Evolutionary conservation across 1,140 invertebrate genomes (phyloP), one percentile per base, ranked within the genome.

Genomic region (Diuraphis noxia): DNA sequence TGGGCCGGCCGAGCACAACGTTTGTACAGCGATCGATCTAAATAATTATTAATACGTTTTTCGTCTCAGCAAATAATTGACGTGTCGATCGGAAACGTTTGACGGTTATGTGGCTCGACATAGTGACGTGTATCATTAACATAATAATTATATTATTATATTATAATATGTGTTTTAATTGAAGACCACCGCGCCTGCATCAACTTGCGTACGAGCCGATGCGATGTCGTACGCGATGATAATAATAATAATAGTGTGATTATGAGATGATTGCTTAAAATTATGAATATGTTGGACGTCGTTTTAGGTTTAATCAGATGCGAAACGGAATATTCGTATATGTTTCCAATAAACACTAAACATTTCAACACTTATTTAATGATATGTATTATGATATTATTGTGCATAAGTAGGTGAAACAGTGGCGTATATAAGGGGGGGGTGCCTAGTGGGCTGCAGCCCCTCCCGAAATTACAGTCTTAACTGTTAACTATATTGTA

Each of bases 141-240:
- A 38, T 79, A 79, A 79, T 79, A 79, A 79, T 79, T 79, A 38
- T 21, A 79, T 34, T n/a, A 72, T 72, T 77, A 77, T 77, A 36
- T 34, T n/a, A 34, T 23, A 79, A 9, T 38, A 7, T 23, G 30
- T n/a, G 30, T 72, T n/a, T 72, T 72, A 72, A 72, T 72, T n/a
- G 56, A 72, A n/a, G 13, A n/a, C 56, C 56, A 72, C 4, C 56
- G 13, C n/a, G 13, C 13, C 4, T 13, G 13, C 30, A 5, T n/a
- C 30, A 30, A 72, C n/a, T 72, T 72, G 19, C 56, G 4, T n/a
- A 72, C 13, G n/a, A 72, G 13, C 56, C 56, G 30, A n/a, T 6
- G 13, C 56, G 30, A 72, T 72, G 17, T 72, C 56, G 56, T n/a
- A 72, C n/a, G 23, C 23, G 21, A 17, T 63, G n/a, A 63, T 63